These are phyloP conservation scores for Chlorodrepanis virens DNA, from an alignment of 2,113 vertebrate genomes.

Conservation along the genomic window DNA sequence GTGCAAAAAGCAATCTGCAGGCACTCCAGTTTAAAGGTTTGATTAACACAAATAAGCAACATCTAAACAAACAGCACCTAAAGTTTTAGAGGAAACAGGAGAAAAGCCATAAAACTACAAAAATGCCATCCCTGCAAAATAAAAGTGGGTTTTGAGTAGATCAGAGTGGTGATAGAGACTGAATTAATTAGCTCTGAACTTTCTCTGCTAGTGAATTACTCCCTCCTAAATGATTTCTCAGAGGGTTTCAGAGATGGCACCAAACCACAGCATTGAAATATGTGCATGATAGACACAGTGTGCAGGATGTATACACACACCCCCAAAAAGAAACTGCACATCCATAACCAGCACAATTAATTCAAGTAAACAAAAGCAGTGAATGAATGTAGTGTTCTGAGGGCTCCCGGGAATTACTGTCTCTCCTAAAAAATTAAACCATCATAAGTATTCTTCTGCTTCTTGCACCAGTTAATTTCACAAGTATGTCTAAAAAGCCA, in stretches of 20 bases:
- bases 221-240: not conserved
- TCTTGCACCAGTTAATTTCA: not conserved
- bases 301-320: rapidly evolving
- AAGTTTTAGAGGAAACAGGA: conserved; percentile 8
- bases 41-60: not conserved
- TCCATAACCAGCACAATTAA: not conserved
- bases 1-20: not conserved
- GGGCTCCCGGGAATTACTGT: not conserved
- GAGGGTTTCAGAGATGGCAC: not conserved
- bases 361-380: not conserved
- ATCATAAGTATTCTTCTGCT: not conserved
- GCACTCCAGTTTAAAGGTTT: not conserved
- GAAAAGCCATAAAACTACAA: not conserved
- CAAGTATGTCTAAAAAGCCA: conserved; percentile 5
- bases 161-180: not conserved
- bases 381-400: not conserved
- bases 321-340: not conserved
- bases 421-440: not conserved
- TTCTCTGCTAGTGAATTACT: not conserved
- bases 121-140: not conserved
- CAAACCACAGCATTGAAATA: not conserved
- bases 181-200: not conserved
- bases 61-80: not conserved
- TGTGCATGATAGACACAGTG: rapidly evolving
- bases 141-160: not conserved